Base-by-base conservation (phyloP, 2,888 invertebrate genomes). In the Empis livida region DNA sequence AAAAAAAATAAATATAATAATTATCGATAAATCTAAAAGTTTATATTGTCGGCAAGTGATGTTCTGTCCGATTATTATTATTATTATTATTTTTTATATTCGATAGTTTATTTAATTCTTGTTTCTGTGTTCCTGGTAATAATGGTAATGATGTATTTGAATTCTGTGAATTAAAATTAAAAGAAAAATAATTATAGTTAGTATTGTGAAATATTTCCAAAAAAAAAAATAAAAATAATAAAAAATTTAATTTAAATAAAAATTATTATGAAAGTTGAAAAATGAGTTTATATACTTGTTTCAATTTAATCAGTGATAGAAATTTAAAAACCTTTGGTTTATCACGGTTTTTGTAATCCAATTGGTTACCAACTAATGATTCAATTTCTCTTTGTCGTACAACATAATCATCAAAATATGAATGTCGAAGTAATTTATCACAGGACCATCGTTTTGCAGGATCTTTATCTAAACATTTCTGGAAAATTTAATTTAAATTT, bases 381-480 rank as follows among this genome's bases (percentile, higher is more conserved):
- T 69, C 68, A 52, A 62, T 54, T 50, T 84, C 84, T 9, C 89
- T 87, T 50, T 86, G 76, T 62, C 86, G 84, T 70, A 84, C 87
- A 54, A 80, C 78, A 61, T 88, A 90, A 65, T 89, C 86, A 60
- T 89, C 87, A 71, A 97, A 95, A 70, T 96, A 95, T 9, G 82
- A 78, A 67, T 97, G 96, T 53, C 82, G 79, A 46, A 93, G 71
- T 41, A 99, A 74, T 65, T 92, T 89, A 56, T 91, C 89, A 69
- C 95, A 95, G 2, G 88, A 87, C 84, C 89, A 89, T 59, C 97
- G 75, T 64, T 87, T 80, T 52, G 80, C 77, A 0, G 97, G 97
- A 69, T 97, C 94, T 70, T 92, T 93, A 68, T 94, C 91, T 56
- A 99, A 73, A 68, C 96, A 97, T 79, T 87, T 90, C 86, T 93